Evolutionary conservation across 2,113 vertebrate species (phyloP).

Genomic region (Fulmarus glacialis): DNA sequence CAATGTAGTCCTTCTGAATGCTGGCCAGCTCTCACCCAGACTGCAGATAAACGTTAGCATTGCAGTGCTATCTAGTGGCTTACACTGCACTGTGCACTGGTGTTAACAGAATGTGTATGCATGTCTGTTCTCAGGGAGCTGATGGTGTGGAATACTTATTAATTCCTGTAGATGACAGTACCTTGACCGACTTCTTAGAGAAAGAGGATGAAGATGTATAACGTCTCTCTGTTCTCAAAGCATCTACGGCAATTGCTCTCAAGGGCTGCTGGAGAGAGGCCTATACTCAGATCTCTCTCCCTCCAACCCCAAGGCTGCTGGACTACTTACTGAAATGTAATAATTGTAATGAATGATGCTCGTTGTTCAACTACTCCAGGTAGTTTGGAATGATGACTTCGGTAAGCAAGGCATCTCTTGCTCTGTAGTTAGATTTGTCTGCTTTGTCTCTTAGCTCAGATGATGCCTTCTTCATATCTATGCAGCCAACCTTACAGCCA

Average conservation of each 20-base stretch:
- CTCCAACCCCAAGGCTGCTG: slow-evolving; percentile 1
- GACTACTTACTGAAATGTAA: not conserved
- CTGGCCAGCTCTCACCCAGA: not conserved
- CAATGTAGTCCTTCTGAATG: not conserved
- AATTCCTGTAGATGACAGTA: slow-evolving; percentile 87
- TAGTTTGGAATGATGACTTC: not conserved
- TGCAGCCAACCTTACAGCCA: not conserved
- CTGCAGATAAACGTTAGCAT: not conserved
- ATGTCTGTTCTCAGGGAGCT: slow-evolving; percentile 80
- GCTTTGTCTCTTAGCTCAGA: slow-evolving; percentile 41
- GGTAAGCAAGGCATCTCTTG: not conserved
- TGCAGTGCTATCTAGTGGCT: not conserved
- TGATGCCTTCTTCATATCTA: not conserved
- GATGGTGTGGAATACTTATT: slow-evolving; percentile 94
- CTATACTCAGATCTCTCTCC: not conserved
- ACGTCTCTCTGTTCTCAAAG: not conserved
- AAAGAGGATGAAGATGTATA: slow-evolving; percentile 82
- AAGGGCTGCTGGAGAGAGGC: not conserved
- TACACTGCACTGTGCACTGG: not conserved
- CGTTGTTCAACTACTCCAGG: slow-evolving; percentile 5
- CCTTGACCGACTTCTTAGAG: slow-evolving; percentile 88
- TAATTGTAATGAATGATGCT: not conserved
- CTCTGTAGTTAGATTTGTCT: not conserved
- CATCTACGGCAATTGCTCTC: not conserved
- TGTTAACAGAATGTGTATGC: not conserved